phyloP scores from a whole-genome alignment of 2,113 vertebrate genomes.

The Mionectes macconnelli region DNA sequence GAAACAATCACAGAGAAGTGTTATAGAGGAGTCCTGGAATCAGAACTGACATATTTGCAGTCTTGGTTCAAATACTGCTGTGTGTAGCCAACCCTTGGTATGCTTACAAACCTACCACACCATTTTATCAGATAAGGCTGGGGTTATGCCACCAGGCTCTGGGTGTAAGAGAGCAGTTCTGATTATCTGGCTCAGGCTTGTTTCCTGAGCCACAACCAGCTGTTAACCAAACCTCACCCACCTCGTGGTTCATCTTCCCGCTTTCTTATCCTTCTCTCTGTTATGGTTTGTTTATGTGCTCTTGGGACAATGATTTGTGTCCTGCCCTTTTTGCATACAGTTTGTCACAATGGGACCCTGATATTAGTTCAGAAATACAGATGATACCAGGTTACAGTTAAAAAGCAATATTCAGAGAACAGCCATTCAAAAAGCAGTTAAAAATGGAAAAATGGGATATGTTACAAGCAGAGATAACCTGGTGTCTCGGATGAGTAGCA shows the following conservation, averaged over 20 bases:
- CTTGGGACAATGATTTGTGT: background rate
- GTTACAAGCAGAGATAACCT: background rate
- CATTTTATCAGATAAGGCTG: background rate
- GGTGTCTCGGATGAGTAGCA: background rate
- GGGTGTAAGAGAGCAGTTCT: background rate
- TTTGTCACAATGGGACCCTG: background rate
- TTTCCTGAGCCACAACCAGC: background rate
- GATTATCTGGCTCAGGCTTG: background rate
- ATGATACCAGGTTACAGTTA: background rate
- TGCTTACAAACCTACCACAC: background rate
- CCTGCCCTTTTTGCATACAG: background rate
- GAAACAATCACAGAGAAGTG: conserved; percentile 25
- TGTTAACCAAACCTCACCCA: background rate
- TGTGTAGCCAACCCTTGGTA: background rate
- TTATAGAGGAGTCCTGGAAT: background rate
- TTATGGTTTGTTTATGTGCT: background rate
- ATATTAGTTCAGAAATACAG: background rate
- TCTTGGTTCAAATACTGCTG: background rate
- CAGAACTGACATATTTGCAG: background rate
- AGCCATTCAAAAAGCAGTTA: background rate
- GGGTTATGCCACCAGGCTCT: background rate
- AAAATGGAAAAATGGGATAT: background rate
- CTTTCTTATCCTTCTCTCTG: background rate
- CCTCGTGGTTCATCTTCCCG: background rate
- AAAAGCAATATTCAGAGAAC: background rate